Conservation (phyloP, 2,113 vertebrate genomes). For the Eupsittula cactorum region DNA sequence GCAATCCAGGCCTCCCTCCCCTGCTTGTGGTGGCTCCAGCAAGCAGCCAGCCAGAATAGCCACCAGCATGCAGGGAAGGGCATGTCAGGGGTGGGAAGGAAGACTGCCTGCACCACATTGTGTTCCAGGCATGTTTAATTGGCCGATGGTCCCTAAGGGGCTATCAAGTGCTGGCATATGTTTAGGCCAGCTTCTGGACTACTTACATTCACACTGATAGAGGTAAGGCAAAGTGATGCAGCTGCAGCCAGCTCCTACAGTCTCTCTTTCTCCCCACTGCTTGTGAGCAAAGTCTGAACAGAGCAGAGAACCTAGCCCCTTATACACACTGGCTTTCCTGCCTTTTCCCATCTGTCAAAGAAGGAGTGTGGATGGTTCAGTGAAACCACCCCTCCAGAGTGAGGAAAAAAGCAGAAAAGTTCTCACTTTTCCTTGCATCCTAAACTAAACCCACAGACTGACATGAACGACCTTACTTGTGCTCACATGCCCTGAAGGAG, state of each 20-base stretch:
- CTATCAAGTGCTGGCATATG: not conserved
- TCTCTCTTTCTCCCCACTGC: not conserved
- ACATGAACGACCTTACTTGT: not conserved
- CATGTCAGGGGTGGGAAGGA: not conserved
- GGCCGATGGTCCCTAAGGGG: not conserved
- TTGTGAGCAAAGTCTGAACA: not conserved
- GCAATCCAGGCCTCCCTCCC: not conserved
- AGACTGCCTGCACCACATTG: not conserved
- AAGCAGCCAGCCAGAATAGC: not conserved
- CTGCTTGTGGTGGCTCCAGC: not conserved
- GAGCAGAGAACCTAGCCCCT: not conserved
- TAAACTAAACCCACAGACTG: not conserved
- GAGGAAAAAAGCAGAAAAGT: not conserved
- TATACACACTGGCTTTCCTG: not conserved
- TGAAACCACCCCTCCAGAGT: not conserved
- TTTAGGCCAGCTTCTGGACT: not conserved
- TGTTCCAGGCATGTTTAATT: not conserved
- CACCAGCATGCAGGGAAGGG: not conserved
- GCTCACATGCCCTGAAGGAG: not conserved
- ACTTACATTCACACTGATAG: not conserved
- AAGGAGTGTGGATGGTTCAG: not conserved
- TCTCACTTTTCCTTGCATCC: not conserved
- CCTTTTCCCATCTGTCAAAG: not conserved
- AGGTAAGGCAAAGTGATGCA: not conserved
- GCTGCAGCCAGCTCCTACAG: not conserved